phyloP scores from a whole-genome alignment of 2,888 invertebrate genomes.

The Furcula furcula region DNA sequence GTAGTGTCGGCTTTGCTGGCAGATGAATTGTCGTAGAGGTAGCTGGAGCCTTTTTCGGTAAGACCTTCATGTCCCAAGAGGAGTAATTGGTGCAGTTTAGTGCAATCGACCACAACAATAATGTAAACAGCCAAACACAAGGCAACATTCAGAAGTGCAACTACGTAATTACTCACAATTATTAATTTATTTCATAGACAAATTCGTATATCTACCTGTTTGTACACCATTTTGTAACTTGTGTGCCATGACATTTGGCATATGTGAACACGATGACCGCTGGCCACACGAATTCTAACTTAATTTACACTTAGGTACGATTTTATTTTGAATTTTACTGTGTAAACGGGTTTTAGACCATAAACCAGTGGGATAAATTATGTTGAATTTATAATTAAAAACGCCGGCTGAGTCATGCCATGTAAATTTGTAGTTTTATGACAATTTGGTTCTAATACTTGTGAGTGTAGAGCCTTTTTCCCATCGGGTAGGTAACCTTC shows the following conservation, averaged over 20 bases:
- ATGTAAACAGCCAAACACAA: background rate
- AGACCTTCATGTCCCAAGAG: no score
- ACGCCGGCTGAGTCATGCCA: background rate
- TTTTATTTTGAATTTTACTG: constrained; percentile 6
- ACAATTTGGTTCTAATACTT: background rate
- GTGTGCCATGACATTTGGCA: constrained; percentile 30
- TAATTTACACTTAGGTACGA: constrained; percentile 11
- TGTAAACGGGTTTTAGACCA: constrained; percentile 20
- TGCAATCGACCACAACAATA: no score
- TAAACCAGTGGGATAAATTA: constrained; percentile 1
- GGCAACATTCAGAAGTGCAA: background rate
- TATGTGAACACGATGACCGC: constrained; percentile 20
- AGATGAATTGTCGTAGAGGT: no score
- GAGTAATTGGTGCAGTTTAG: no score
- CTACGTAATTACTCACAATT: no score
- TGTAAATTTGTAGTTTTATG: background rate
- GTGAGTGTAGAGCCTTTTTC: no score
- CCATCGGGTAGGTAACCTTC: no score
- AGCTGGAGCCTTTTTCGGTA: no score
- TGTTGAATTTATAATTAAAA: constrained; percentile 3
- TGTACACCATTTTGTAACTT: constrained; percentile 21
- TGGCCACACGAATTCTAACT: constrained; percentile 12
- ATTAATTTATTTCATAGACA: constrained; percentile 11
- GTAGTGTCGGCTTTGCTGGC: no score
- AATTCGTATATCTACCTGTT: constrained; percentile 10